phyloP scores from a whole-genome alignment of 2,888 invertebrate species.

The Spilosoma lubricipeda region DNA sequence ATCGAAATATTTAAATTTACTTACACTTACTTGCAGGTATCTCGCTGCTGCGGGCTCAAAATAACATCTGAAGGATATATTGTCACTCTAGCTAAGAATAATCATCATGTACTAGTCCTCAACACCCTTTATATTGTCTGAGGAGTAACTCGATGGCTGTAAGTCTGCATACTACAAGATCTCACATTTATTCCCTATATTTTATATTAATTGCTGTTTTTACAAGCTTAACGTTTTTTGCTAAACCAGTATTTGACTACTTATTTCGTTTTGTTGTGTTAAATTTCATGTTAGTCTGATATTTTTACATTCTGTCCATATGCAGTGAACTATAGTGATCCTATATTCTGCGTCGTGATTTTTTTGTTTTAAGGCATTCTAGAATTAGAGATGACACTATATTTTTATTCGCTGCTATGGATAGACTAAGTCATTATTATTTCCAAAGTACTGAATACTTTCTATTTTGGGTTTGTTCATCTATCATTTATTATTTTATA shows the following conservation, averaged over 20 bases:
- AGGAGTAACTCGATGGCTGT: constrained; percentile 87
- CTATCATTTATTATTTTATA: constrained; percentile 74
- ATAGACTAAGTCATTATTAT: constrained; percentile 80
- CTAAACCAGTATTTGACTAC: constrained; percentile 86
- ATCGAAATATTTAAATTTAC: not conserved
- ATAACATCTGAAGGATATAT: constrained; percentile 98
- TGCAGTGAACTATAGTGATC: constrained; percentile 74
- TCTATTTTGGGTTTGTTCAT: constrained; percentile 74
- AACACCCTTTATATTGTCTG: constrained; percentile 97
- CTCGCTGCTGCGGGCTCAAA: constrained; percentile 98
- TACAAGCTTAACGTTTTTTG: constrained; percentile 85
- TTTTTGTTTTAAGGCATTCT: constrained; percentile 72
- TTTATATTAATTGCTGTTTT: constrained; percentile 85
- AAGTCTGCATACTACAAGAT: constrained; percentile 87
- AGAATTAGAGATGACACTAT: constrained; percentile 61
- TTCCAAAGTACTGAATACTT: constrained; percentile 83
- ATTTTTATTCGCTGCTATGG: constrained; percentile 76
- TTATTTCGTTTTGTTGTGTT: constrained; percentile 82
- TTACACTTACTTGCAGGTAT: constrained; percentile 90
- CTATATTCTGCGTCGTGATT: constrained; percentile 69
- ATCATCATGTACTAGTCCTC: constrained; percentile 98
- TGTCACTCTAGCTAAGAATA: constrained; percentile 98
- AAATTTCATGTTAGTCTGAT: constrained; percentile 82
- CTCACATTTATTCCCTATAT: constrained; percentile 86
- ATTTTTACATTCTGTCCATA: constrained; percentile 73